phyloP scores from a whole-genome alignment of 2,797 vertebrate species.

The Hippoglossus hippoglossus region DNA sequence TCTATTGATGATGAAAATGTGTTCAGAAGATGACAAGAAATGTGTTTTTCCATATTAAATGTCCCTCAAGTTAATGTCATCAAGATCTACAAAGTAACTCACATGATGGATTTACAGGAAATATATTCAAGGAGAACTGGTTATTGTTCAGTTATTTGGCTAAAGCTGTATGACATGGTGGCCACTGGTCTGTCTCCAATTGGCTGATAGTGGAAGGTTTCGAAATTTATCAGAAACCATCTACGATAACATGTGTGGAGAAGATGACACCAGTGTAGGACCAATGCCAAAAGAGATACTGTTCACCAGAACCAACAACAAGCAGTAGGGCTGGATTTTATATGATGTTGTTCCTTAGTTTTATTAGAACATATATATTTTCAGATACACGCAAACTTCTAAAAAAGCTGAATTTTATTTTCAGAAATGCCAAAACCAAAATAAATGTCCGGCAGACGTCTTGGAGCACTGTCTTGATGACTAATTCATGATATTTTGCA shows the following conservation, averaged over 20 bases:
- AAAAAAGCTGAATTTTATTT: slow-evolving; percentile 18
- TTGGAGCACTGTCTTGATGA: slow-evolving; percentile 15
- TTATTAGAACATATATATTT: neutral
- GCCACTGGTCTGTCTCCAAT: neutral
- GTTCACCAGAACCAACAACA: neutral
- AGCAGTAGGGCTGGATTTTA: neutral
- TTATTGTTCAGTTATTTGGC: neutral
- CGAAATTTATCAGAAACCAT: neutral
- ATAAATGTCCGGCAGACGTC: slow-evolving; percentile 7
- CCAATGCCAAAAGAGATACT: slow-evolving; percentile 3
- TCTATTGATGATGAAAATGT: neutral
- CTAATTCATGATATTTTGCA: slow-evolving; percentile 38
- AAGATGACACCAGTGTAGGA: neutral
- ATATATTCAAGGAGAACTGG: neutral
- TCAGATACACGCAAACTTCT: neutral
- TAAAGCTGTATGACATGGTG: neutral
- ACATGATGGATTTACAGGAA: neutral
- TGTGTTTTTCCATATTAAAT: neutral
- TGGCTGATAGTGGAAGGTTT: neutral
- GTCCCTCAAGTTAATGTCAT: neutral
- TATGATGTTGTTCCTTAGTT: no score
- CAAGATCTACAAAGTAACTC: slow-evolving; percentile 4
- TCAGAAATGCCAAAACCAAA: slow-evolving; percentile 22
- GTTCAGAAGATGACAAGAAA: neutral
- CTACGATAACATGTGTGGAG: neutral